Percentiles rank a stretch among this genome's conserved stretches.
Evolutionary conservation across 2,888 invertebrate species (phyloP).

Genomic region (Meteorus colon): DNA sequence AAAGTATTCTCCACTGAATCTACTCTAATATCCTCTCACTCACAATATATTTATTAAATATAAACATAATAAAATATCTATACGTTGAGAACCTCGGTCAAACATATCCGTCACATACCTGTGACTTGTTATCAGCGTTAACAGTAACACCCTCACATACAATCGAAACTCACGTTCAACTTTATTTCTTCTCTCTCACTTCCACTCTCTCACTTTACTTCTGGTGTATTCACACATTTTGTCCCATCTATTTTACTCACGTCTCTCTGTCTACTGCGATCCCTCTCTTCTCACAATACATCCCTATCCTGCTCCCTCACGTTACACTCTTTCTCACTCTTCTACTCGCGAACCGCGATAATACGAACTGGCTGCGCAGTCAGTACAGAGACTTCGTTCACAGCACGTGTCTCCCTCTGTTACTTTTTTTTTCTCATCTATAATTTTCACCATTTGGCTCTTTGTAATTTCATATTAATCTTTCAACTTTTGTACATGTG

Average conservation of each 20-base stretch:
- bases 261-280: conserved; percentile 41
- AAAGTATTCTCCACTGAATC: too few relatives aligned
- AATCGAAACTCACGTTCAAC: conserved; percentile 43
- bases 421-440: conserved; percentile 8
- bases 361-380: conserved; percentile 56
- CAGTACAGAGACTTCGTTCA: conserved; percentile 59
- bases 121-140: conserved; percentile 62
- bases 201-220: conserved; percentile 7
- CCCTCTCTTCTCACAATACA: conserved; percentile 36
- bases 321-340: conserved; percentile 48
- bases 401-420: conserved; percentile 52
- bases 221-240: conserved; percentile 38
- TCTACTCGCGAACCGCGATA: conserved; percentile 52
- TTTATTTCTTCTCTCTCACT: conserved; percentile 47
- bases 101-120: conserved; percentile 32
- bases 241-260: conserved; percentile 39
- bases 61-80: neutral
- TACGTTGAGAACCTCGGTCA: conserved; percentile 4
- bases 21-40: neutral
- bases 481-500: neutral
- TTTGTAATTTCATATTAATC: neutral
- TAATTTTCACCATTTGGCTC: neutral
- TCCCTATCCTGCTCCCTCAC: conserved; percentile 37
- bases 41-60: neutral
- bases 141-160: conserved; percentile 51